Base-by-base conservation (phyloP, 2,888 invertebrate species). In the Mythimna vitellina region DNA sequence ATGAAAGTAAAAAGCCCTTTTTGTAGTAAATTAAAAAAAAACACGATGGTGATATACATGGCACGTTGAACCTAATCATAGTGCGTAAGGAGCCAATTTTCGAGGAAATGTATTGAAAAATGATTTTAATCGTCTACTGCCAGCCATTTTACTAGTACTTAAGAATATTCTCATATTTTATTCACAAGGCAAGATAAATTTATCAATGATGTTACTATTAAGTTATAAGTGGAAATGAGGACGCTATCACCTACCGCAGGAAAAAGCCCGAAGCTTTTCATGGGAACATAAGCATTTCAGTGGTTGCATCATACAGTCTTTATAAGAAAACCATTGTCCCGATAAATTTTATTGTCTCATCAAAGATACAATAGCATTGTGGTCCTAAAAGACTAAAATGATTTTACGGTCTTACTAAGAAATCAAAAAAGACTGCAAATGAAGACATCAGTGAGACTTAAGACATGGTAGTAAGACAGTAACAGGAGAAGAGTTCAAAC, bases 401-500 rank as follows among this genome's bases (percentile, higher is more conserved):
- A 56, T 32, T 80, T 80, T 56, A 77, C 51, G 54, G 73, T 29
- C 29, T 35, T 80, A 65, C 79, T 22, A 10, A 63, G 79, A 80
- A 79, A 72, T 56, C 61, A 61, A 80, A 78, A 79, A 79, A 56
- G 82, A 65, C 58, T 25, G 22, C 38, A 69, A 53, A 69, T 65
- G 65, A 66, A 69, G 64, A 70, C 69, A 67, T 80, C 73, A 79
- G 68, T 38, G 82, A 70, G 56, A 81, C 72, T 51, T 62, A 82
- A 67, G 78, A 58, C 73, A 65, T 73, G 73, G 78, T 65, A 72
- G 78, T 78, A 61, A 65, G 61, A 78, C 53, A 64, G 82, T 73
- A 80, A 80, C 67, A 73, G 67, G 49, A 80, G 79, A 17, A 78
- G 64, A 82, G 79, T 82, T 79, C 82, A 82, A 79, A 79, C 74